Conservation (phyloP, 37 sponge, comb jelly and placozoan genomes). For the Bolinopsis microptera region DNA sequence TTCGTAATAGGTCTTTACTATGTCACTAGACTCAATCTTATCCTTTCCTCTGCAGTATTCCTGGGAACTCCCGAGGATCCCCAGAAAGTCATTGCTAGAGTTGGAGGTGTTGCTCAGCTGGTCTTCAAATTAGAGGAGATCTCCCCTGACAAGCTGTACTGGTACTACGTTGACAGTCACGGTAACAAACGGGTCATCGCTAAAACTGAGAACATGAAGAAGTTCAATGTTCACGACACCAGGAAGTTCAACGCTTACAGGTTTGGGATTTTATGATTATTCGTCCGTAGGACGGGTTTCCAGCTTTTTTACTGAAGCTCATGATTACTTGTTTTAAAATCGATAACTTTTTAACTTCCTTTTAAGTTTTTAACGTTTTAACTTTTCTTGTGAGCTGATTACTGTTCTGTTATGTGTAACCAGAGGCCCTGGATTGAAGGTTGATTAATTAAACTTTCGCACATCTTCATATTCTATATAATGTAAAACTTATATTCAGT, state of each 20-base stretch:
- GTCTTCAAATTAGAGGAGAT: conserved; percentile 25
- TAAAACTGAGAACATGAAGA: background rate
- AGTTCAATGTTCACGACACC: background rate
- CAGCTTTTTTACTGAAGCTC: no score
- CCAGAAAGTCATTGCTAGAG: conserved; percentile 9
- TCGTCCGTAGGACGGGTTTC: no score
- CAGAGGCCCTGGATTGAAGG: no score
- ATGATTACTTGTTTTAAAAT: no score
- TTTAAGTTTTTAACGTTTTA: no score
- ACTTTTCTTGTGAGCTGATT: no score
- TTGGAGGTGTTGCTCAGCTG: background rate
- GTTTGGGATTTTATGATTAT: no score
- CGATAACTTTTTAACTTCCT: no score
- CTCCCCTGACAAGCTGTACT: conserved; percentile 39
- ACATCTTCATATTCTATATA: no score
- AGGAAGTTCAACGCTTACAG: conserved; percentile 9
- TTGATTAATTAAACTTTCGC: no score
- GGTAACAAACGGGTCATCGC: conserved; percentile 8
- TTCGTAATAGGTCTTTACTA: background rate
- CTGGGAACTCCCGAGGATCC: conserved; percentile 16
- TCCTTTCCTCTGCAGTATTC: background rate
- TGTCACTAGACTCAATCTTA: background rate
- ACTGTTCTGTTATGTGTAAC: no score
- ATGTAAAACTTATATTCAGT: no score
- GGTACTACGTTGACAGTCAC: background rate